Evolutionary conservation across 2,888 invertebrate species (phyloP), one percentile per base, ranked within the genome.

Genomic region (Apantesis nais): DNA sequence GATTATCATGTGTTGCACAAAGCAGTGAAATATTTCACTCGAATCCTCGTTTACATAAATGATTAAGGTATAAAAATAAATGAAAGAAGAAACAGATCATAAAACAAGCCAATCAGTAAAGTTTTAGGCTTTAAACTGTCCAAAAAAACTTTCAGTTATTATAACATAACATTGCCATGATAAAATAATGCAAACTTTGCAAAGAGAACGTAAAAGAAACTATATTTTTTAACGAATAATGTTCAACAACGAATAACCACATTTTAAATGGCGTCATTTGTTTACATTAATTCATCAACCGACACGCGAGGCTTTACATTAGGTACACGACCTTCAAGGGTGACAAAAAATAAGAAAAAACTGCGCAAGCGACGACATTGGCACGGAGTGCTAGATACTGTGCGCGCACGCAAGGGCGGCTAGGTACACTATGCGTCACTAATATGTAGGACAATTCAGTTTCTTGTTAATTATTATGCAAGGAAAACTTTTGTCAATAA

Each of bases 321-420:
- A 89, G 85, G 86, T 85, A 90, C 89, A 83, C 84, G 87, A 88
- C 94, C 93, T 94, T 93, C 90, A 84, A 85, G 89, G 91, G 90
- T 90, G 84, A 86, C 86, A 90, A 89, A 93, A 92, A 92, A 89
- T 84, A 71, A 77, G 87, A 71, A 72, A 86, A 87, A 89, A 87
- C 85, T 83, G 85, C 85, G 84, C 89, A 82, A 78, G 83, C 88
- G 83, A 82, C 86, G 94, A 93, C 95, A 93, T 93, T 94, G 93
- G 89, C 93, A 93, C 91, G 90, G 86, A 90, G 85, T 83, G 87
- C 86, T 84, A 86, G 83, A 84, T 83, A 83, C 83, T 75, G 78
- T 86, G 90, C 90, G 92, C 92, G 83, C 94, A 93, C 94, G 94
- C 94, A 92, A 93, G 91, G 90, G 90, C 90, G 88, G 84, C 79